These are phyloP conservation scores for Netelia inedita DNA, from an alignment of 2,888 invertebrate genomes.

Conservation along the genomic window DNA sequence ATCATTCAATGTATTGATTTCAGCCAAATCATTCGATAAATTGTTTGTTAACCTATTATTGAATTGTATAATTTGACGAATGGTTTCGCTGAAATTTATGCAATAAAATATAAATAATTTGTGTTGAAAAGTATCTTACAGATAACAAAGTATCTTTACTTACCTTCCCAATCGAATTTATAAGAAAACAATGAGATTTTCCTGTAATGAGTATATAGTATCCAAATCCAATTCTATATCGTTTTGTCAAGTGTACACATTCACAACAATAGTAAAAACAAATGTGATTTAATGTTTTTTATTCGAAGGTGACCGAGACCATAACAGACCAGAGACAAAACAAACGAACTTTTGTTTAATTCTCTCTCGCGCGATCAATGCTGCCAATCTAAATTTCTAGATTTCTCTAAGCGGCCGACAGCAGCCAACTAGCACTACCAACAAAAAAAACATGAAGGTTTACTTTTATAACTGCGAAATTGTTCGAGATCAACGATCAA, in stretches of 20 bases:
- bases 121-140: neutral
- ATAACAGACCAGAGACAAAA: too few species aligned
- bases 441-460: too few species aligned
- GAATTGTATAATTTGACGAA: too few species aligned
- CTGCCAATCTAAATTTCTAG: too few species aligned
- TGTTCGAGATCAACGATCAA: too few species aligned
- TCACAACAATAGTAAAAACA: neutral
- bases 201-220: neutral
- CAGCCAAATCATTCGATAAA: neutral
- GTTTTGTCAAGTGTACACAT: neutral
- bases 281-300: slow-evolving; percentile 1
- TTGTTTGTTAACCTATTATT: neutral
- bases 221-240: neutral
- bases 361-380: too few species aligned
- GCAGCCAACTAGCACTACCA: too few species aligned
- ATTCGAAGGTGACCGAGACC: neutral
- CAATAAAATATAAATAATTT: slow-evolving; percentile 6
- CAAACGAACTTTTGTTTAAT: too few species aligned
- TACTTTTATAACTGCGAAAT: too few species aligned
- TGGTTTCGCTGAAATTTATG: neutral
- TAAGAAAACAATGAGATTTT: neutral
- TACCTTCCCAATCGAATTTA: neutral
- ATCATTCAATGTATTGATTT: neutral
- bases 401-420: too few species aligned
- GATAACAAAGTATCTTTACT: slow-evolving; percentile 2